Percentiles rank a stretch among this genome's conserved stretches.
Evolutionary conservation across 2,797 vertebrate genomes (phyloP).

Genomic region (Hemitrygon akajei): DNA sequence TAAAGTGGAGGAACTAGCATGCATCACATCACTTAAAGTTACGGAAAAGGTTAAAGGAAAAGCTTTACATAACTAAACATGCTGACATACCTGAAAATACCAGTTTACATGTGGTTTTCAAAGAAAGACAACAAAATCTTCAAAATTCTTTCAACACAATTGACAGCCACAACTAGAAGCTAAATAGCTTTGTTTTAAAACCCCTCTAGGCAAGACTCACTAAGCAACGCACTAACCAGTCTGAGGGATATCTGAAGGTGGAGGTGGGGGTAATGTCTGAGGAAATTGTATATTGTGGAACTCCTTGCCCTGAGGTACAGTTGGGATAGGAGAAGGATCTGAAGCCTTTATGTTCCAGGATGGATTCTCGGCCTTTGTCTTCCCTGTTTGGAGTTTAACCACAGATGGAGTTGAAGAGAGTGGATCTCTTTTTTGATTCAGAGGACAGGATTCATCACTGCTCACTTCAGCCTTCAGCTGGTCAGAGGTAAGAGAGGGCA

Average conservation of each 20-base stretch:
- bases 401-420: background rate
- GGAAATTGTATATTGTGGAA: conserved; percentile 48
- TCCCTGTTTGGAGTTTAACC: background rate
- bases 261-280: conserved; percentile 51
- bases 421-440: conserved; percentile 26
- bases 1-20: conserved; percentile 36
- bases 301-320: conserved; percentile 30
- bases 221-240: conserved; percentile 44
- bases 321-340: background rate
- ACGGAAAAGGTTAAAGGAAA: conserved; percentile 8
- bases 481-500: background rate
- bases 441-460: background rate
- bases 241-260: conserved; percentile 43
- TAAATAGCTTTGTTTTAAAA: conserved; percentile 35
- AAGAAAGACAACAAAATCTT: conserved; percentile 32
- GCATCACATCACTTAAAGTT: conserved; percentile 34
- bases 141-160: conserved; percentile 35
- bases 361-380: conserved; percentile 14
- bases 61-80: conserved; percentile 34
- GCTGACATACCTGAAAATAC: conserved; percentile 37
- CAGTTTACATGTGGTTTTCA: conserved; percentile 33
- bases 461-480: conserved; percentile 32
- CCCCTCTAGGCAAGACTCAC: conserved; percentile 33
- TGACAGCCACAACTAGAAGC: conserved; percentile 34
- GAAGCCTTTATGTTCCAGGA: background rate